A percentile compares a stretch with the other conserved stretches of the same genome.
Evolutionary conservation across 2,113 vertebrate species (phyloP).

Genomic region (Plecotus auritus): DNA sequence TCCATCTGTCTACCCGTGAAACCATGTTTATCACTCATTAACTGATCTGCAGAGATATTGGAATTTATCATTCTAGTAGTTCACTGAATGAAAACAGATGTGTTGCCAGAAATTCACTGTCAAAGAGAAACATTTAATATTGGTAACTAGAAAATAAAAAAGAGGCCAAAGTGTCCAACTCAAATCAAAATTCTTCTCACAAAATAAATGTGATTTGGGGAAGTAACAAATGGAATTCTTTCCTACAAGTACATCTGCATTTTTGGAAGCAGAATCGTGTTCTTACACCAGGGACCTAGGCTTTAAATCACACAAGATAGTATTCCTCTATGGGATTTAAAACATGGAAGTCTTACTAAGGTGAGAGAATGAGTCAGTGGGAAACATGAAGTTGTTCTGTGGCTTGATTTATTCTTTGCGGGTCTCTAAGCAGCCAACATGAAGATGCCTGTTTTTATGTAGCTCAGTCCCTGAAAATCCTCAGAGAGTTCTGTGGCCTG

Average conservation of each 20-base stretch:
- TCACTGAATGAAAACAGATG: not conserved
- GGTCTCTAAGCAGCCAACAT: not conserved
- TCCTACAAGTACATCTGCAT: not conserved
- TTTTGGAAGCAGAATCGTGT: not conserved
- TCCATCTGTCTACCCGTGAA: conserved; percentile 20
- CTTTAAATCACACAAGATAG: not conserved
- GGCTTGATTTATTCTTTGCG: not conserved
- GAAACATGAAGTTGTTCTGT: not conserved
- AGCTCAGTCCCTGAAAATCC: not conserved
- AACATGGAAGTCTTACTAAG: not conserved
- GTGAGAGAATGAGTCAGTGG: not conserved
- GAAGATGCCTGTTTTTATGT: not conserved
- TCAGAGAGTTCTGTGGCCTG: not conserved
- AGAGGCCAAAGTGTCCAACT: not conserved
- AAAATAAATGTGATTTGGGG: not conserved
- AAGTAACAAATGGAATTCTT: not conserved
- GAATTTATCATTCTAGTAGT: conserved; percentile 1
- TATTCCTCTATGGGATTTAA: not conserved
- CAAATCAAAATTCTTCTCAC: not conserved
- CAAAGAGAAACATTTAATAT: conserved; percentile 13
- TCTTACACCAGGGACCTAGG: not conserved
- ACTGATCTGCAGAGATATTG: not conserved
- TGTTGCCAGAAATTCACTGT: not conserved
- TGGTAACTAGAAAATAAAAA: not conserved
- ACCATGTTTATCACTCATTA: not conserved